phyloP scores from a whole-genome alignment of 1,140 invertebrate genomes.

The Sycophila sp. region DNA sequence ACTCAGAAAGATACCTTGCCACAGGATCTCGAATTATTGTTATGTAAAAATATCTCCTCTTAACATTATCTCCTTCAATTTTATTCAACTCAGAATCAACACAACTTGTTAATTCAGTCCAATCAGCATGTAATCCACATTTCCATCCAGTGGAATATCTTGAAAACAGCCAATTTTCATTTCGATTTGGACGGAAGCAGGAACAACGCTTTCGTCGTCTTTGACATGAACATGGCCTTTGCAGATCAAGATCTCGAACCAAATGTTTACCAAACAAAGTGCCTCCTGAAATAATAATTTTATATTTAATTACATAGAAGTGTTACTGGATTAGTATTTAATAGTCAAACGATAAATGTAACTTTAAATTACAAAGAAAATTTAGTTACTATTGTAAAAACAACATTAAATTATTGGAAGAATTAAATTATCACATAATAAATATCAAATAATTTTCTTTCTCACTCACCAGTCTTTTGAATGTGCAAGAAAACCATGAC shows the following conservation, averaged over 20 bases:
- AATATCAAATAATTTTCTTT: background rate
- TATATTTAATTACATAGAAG: background rate
- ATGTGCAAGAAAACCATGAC: constrained; percentile 99
- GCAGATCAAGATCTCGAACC: constrained; percentile 90
- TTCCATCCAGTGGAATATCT: constrained; percentile 99
- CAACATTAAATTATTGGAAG: no score
- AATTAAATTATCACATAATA: no score
- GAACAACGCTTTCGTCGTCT: constrained; percentile 88
- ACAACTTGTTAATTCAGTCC: constrained; percentile 93
- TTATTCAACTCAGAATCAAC: constrained; percentile 88
- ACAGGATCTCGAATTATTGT: constrained; percentile 94
- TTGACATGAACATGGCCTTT: constrained; percentile 89
- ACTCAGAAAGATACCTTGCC: constrained; percentile 90
- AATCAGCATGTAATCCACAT: constrained; percentile 98
- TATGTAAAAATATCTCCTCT: constrained; percentile 94
- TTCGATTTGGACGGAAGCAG: constrained; percentile 89
- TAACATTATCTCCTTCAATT: constrained; percentile 82
- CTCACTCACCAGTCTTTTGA: constrained; percentile 84
- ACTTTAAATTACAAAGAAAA: no score
- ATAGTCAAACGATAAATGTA: no score
- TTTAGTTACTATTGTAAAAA: no score
- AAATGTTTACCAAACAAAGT: constrained; percentile 96
- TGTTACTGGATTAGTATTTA: background rate
- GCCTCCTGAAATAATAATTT: constrained; percentile 69
- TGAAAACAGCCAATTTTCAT: constrained; percentile 97